Evolutionary conservation across 2,888 invertebrate species (phyloP), one percentile per base, ranked within the genome.

Genomic region (Lumbricus terrestris): DNA sequence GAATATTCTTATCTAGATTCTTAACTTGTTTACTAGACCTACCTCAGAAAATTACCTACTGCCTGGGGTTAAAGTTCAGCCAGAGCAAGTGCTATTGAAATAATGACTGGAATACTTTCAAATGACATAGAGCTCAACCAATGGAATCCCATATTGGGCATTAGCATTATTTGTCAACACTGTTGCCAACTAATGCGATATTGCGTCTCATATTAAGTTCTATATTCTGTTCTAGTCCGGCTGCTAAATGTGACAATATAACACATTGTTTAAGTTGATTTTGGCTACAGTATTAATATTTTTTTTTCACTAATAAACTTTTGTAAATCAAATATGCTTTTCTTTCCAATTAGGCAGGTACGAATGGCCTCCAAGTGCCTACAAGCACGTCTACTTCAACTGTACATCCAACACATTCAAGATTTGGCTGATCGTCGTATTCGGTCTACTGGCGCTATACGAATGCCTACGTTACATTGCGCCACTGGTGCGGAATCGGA

Each of bases 331-430:
- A 69, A 69, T 8, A 16, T 11, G n/a, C 69, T 69, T 90, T 18
- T 90, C 13, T 23, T 42, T 42, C 69, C 89, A 92, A 92, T 15
- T 92, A 94, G 94, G 94, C 89, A 91, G 92, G 13, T 95, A 94
- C 91, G 95, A 95, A 90, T 92, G 93, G 89, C 94, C 94, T 34
- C 94, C 94, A n/a, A 93, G 93, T 54, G 91, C 92, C 11, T 95
- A 94, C 92, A 95, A 95, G 91, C 94, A 94, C 91, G 91, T 94
- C 29, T 95, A 95, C 92, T 94, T 95, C 93, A 95, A 95, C 90
- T 92, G 93, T 69, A 95, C 94, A 6, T 92, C 92, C 91, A 93
- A 93, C 90, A 93, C 94, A 0, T 92, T 93, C 47, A 92, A 93
- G 91, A 94, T 95, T 83, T 94, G 94, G 94, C 91, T 94, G n/a